These are phyloP conservation scores for Hydra vulgaris DNA, from an alignment of 30 jellyfish, hydroid and myxozoan species.

Conservation along the genomic window DNA sequence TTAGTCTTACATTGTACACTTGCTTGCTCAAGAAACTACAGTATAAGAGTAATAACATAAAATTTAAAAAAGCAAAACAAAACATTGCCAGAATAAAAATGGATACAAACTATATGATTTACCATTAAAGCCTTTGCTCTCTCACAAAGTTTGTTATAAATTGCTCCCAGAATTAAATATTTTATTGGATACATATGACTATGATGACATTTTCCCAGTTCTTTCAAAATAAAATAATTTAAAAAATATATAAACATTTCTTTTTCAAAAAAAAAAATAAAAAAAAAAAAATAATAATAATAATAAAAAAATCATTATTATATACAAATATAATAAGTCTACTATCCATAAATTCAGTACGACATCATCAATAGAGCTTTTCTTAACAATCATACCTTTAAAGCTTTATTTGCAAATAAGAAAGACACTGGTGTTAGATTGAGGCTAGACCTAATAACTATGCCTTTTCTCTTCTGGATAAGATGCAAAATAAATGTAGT, in stretches of 20 bases:
- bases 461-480: too few relatives aligned
- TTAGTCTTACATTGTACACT: constrained; percentile 52
- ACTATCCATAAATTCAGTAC: too few relatives aligned
- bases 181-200: constrained; percentile 68
- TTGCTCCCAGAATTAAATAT: constrained; percentile 64
- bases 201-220: constrained; percentile 42
- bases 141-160: constrained; percentile 40
- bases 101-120: not conserved
- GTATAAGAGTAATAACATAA: too few relatives aligned
- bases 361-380: too few relatives aligned
- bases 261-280: not conserved
- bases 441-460: too few relatives aligned
- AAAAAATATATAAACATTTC: not conserved
- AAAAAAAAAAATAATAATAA: not conserved
- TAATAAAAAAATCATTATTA: too few relatives aligned
- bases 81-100: not conserved
- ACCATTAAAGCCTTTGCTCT: constrained; percentile 60
- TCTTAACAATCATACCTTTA: too few relatives aligned
- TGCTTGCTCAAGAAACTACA: constrained; percentile 59
- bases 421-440: too few relatives aligned
- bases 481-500: too few relatives aligned
- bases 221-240: constrained; percentile 14
- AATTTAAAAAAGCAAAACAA: too few relatives aligned
- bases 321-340: too few relatives aligned
- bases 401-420: too few relatives aligned